Conservation (phyloP, 37 sponge, comb jelly and placozoan genomes). For the Hexactinellida sp. region DNA sequence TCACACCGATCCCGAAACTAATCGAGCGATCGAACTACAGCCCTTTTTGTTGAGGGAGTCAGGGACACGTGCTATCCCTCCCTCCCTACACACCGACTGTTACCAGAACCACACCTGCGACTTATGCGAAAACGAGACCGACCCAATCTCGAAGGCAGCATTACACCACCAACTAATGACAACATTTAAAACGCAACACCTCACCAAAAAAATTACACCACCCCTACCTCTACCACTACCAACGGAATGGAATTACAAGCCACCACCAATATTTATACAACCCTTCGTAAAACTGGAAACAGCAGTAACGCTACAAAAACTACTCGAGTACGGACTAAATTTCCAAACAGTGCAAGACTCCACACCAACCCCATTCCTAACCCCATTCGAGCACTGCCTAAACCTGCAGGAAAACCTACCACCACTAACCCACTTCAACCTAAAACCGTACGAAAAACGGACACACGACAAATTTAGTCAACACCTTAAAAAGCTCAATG, state of each 20-base stretch:
- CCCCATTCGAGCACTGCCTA: neutral
- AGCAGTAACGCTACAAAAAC: neutral
- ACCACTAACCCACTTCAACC: neutral
- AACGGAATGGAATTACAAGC: neutral
- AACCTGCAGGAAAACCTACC: neutral
- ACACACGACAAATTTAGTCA: neutral
- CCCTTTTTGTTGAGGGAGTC: neutral
- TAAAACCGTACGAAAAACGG: neutral
- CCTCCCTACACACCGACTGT: neutral
- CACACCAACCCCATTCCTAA: neutral
- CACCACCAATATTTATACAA: neutral
- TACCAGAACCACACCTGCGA: neutral
- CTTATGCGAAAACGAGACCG: neutral
- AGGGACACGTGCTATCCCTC: neutral
- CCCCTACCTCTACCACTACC: neutral
- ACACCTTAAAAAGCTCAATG: neutral
- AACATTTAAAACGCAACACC: neutral
- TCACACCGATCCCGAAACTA: neutral
- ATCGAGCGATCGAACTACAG: no score
- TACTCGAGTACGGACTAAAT: neutral
- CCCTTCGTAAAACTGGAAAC: neutral
- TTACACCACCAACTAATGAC: neutral
- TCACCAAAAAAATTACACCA: neutral
- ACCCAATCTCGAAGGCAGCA: neutral
- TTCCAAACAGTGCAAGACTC: neutral